These are phyloP conservation scores for Cliona cf. orientalis DNA, from an alignment of 37 sponge, comb jelly and placozoan genomes.

Conservation along the genomic window DNA sequence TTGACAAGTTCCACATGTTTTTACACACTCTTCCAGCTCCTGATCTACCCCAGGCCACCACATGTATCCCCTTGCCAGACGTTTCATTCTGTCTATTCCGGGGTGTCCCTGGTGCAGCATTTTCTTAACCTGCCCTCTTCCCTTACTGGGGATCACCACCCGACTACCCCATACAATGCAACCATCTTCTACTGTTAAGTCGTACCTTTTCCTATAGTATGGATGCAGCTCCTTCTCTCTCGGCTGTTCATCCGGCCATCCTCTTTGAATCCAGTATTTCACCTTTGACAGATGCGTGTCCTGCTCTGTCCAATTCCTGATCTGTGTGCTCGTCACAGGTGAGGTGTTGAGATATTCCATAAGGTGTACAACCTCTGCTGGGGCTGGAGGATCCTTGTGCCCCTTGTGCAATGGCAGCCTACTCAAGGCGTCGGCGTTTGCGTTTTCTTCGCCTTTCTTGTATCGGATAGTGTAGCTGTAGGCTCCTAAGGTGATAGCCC, in stretches of 20 bases:
- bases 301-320: background rate
- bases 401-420: too few species aligned
- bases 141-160: slow-evolving; percentile 20
- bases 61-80: too few species aligned
- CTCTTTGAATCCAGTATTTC: background rate
- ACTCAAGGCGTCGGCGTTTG: slow-evolving; percentile 6
- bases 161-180: slow-evolving; percentile 56
- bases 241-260: slow-evolving; percentile 7
- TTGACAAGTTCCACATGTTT: background rate
- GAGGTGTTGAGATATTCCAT: slow-evolving; percentile 7
- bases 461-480: slow-evolving; percentile 7
- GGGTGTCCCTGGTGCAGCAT: slow-evolving; percentile 43
- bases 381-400: background rate
- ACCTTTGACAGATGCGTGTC: background rate
- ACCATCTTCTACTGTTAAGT: slow-evolving; percentile 18
- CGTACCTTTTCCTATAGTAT: slow-evolving; percentile 4
- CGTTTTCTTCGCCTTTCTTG: background rate
- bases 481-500: slow-evolving; percentile 7
- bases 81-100: slow-evolving; percentile 52
- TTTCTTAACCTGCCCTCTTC: background rate
- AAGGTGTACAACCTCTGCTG: slow-evolving; percentile 17
- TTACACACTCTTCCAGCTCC: too few species aligned
- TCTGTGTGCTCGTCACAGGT: slow-evolving; percentile 17
- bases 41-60: too few species aligned
- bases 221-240: background rate